Evolutionary conservation across 2,113 vertebrate genomes (phyloP).

Genomic region (Oreochromis spilurus): DNA sequence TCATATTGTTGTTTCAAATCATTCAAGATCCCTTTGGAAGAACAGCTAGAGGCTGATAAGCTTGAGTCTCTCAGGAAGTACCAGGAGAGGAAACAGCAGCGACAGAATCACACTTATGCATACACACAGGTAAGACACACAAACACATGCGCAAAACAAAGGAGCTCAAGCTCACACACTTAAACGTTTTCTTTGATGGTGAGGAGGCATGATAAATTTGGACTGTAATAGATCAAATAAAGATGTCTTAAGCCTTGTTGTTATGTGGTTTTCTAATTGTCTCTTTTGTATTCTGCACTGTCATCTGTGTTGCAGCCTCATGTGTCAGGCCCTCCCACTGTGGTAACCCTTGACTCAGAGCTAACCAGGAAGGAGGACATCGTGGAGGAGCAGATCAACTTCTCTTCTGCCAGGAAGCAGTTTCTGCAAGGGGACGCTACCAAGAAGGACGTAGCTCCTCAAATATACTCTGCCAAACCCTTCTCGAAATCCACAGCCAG

Average conservation of each 20-base stretch:
- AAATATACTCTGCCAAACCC: conserved; percentile 89
- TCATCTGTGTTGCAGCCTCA: conserved; percentile 30
- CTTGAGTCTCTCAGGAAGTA: conserved; percentile 91
- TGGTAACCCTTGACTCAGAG: conserved; percentile 63
- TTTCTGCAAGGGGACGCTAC: conserved; percentile 76
- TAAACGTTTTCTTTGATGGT: background rate
- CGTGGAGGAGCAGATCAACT: conserved; percentile 90
- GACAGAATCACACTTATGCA: conserved; percentile 13
- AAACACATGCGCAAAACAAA: background rate
- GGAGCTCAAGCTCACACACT: background rate
- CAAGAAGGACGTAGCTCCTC: conserved; percentile 78
- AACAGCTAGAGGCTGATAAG: conserved; percentile 88
- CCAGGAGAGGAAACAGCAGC: conserved; percentile 89
- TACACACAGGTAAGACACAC: conserved; percentile 53
- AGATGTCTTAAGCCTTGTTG: background rate
- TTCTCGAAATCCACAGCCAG: conserved; percentile 72
- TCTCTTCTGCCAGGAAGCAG: conserved; percentile 87
- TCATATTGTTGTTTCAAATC: background rate
- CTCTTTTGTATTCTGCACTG: background rate
- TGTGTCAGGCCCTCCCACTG: conserved; percentile 38
- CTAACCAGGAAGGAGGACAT: conserved; percentile 80
- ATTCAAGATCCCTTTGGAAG: conserved; percentile 75
- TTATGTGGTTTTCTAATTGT: background rate
- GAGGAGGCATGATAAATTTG: background rate
- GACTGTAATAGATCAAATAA: background rate